Percentiles rank a stretch among this genome's conserved stretches.
These are phyloP conservation scores for Drymonia ruficornis DNA, from an alignment of 2,888 invertebrate genomes.

Conservation along the genomic window DNA sequence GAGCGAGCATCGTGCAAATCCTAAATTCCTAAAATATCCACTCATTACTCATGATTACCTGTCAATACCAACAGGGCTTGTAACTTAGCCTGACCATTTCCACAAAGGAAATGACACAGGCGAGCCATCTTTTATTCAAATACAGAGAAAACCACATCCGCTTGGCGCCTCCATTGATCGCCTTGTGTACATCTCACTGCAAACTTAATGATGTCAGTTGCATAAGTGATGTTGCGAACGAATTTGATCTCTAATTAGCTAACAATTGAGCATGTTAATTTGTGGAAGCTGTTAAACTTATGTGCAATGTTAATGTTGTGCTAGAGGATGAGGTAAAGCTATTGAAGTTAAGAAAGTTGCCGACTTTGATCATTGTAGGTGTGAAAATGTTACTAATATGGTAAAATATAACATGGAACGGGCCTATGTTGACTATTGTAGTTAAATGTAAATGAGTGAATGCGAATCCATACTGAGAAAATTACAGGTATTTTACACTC, in stretches of 20 bases:
- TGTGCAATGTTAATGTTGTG: background rate
- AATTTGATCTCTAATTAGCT: background rate
- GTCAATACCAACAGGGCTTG: slow-evolving; percentile 21
- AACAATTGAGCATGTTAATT: background rate
- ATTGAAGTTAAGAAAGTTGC: background rate
- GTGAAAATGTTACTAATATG: slow-evolving; percentile 1
- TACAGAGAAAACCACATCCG: slow-evolving; percentile 64
- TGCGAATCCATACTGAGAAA: background rate
- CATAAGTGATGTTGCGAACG: background rate
- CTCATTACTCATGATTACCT: slow-evolving; percentile 29
- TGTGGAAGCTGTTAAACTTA: background rate
- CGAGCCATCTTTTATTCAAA: slow-evolving; percentile 65
- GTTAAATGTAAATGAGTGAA: background rate
- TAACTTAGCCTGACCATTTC: slow-evolving; percentile 35
- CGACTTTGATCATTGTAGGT: slow-evolving; percentile 1
- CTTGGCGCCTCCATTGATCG: slow-evolving; percentile 55
- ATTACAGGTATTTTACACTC: too few relatives aligned
- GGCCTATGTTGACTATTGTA: background rate
- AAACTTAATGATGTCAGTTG: slow-evolving; percentile 13
- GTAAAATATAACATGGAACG: background rate
- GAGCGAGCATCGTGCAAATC: background rate
- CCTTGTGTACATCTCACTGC: slow-evolving; percentile 39
- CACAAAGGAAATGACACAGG: slow-evolving; percentile 67
- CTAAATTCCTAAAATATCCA: slow-evolving; percentile 13
- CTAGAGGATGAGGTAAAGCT: background rate